Conservation (phyloP, 2,113 vertebrate genomes). For the Sinosuthora webbiana region DNA sequence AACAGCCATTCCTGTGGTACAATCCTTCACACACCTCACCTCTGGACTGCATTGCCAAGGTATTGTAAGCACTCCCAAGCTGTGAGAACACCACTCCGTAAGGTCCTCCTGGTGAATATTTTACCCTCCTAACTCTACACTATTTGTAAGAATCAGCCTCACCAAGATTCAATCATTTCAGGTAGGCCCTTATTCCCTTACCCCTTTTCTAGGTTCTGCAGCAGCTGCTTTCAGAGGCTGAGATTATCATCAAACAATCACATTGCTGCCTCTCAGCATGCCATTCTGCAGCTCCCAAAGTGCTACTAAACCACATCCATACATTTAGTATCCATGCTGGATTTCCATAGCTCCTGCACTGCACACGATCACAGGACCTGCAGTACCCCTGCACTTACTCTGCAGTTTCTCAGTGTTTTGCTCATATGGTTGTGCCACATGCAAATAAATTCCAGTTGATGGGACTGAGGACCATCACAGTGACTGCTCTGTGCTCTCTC, state of each 20-base stretch:
- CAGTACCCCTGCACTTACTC: neutral
- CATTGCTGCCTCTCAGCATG: neutral
- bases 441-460: neutral
- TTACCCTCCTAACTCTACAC: neutral
- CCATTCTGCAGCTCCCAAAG: neutral
- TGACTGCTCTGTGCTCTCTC: neutral
- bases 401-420: neutral
- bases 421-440: neutral
- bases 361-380: neutral
- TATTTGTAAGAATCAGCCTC: neutral
- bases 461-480: neutral
- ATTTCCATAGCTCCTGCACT: neutral
- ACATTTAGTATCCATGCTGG: neutral
- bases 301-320: neutral
- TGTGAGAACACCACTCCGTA: rapidly evolving
- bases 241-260: neutral
- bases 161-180: neutral
- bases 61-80: neutral
- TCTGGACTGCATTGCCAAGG: neutral
- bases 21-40: neutral
- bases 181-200: neutral
- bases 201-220: neutral
- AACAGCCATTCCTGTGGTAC: neutral
- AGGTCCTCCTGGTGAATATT: neutral
- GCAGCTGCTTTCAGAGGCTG: neutral